Percentiles rank a stretch among this genome's conserved stretches.
Conservation (phyloP, 2,888 invertebrate genomes). For the Caenorhabditis becei region DNA sequence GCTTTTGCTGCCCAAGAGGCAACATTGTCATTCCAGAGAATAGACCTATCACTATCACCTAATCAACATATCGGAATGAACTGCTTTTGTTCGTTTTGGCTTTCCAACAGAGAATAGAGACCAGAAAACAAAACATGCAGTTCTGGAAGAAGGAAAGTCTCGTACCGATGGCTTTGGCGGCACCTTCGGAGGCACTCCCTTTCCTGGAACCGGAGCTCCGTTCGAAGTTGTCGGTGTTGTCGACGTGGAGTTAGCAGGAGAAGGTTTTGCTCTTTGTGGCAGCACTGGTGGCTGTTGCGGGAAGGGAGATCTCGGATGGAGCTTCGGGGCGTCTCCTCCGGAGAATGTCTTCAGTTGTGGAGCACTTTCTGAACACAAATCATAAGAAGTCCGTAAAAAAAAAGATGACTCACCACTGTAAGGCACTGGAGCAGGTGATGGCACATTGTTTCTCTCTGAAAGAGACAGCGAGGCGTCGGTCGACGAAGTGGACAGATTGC, state of each 20-base stretch:
- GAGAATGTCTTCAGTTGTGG: slow-evolving; percentile 51
- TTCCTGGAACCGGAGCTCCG: slow-evolving; percentile 45
- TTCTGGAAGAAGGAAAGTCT: slow-evolving; percentile 6
- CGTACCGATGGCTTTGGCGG: slow-evolving; percentile 80
- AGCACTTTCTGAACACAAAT: slow-evolving; percentile 43
- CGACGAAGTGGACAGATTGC: slow-evolving; percentile 43
- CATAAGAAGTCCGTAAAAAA: no score
- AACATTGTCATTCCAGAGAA: slow-evolving; percentile 36
- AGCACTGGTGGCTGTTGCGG: slow-evolving; percentile 52
- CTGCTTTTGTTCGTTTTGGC: slow-evolving; percentile 45
- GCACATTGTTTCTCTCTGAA: slow-evolving; percentile 44
- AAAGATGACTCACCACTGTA: slow-evolving; percentile 17
- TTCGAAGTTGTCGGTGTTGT: slow-evolving; percentile 30
- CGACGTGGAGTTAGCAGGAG: slow-evolving; percentile 6
- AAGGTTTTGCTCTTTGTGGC: slow-evolving; percentile 33
- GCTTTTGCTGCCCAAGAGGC: slow-evolving; percentile 14
- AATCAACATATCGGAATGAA: slow-evolving; percentile 40
- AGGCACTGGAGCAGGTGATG: slow-evolving; percentile 62
- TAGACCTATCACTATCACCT: slow-evolving; percentile 55
- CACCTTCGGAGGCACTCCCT: slow-evolving; percentile 77
- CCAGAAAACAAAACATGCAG: slow-evolving; percentile 35
- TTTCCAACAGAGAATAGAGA: slow-evolving; percentile 5
- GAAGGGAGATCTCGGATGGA: slow-evolving; percentile 48
- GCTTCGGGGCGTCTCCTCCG: slow-evolving; percentile 53
- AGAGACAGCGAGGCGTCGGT: slow-evolving; percentile 52